Base-by-base conservation (phyloP, 2,888 invertebrate species). In the Cistogaster globosa region DNA sequence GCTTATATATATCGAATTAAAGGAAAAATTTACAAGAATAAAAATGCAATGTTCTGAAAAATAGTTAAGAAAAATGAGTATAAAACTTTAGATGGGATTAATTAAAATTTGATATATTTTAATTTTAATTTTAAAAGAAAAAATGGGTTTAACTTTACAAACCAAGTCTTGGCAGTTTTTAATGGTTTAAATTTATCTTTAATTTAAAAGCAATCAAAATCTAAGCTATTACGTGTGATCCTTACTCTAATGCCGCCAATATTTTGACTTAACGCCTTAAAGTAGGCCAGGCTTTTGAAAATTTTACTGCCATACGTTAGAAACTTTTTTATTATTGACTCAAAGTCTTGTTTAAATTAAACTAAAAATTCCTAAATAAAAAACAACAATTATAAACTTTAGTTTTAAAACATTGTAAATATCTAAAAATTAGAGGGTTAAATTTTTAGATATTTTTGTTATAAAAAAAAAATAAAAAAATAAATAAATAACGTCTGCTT, bases 361-460 rank as follows among this genome's bases (percentile, higher is more conserved):
- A 12, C 0, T 14, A 45, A 45, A 14, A 12, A 7, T n/a, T 14
- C n/a, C 16, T 16, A 48, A 4, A 2, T 48, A 12, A 48, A 16
- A 7, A 4, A 2, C n/a, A 12, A 48, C 1, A 7, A 45, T 11
- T 53, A 32, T 9, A 53, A n/a, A 7, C 36, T n/a, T 2, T 8
- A 9, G 14, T 42, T n/a, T 63, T 8, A 6, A 32, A 51, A 16
- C 68, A 80, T 74, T 51, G 72, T n/a, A n/a, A n/a, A n/a, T n/a
- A n/a, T n/a, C n/a, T n/a, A n/a, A n/a, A n/a, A n/a, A n/a, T n/a
- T n/a, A n/a, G n/a, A n/a, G n/a, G n/a, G n/a, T n/a, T n/a, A n/a
- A n/a, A n/a, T n/a, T n/a, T n/a, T n/a, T n/a, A n/a, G n/a, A n/a
- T n/a, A n/a, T n/a, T n/a, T n/a, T n/a, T n/a, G n/a, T n/a, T n/a